phyloP scores from a whole-genome alignment of 2,113 vertebrate species.

The Heliornis fulica region DNA sequence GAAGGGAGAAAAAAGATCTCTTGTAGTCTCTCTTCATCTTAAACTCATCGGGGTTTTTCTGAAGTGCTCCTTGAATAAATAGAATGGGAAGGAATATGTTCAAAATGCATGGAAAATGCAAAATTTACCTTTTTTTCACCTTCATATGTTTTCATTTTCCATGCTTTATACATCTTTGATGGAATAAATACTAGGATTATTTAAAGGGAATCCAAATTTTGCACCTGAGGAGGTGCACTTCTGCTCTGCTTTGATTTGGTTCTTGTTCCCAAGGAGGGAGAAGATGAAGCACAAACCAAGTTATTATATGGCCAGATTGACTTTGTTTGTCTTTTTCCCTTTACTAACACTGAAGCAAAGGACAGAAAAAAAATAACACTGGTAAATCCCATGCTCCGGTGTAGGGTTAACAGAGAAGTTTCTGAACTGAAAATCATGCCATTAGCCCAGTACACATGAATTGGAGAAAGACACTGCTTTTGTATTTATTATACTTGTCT shows the following conservation, averaged over 20 bases:
- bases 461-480: not conserved
- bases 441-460: not conserved
- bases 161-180: not conserved
- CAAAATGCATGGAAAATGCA: accelerated
- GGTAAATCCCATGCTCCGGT: not conserved
- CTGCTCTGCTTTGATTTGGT: not conserved
- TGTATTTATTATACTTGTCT: not conserved
- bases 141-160: not conserved
- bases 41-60: not conserved
- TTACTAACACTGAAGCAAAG: not conserved
- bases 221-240: not conserved
- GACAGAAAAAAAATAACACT: not conserved
- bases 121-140: accelerated
- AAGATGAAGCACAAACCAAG: not conserved
- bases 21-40: not conserved
- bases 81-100: not conserved
- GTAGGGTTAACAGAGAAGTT: not conserved
- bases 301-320: not conserved
- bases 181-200: not conserved
- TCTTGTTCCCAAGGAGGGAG: not conserved
- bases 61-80: not conserved
- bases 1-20: not conserved
- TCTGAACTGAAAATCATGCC: not conserved
- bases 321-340: not conserved
- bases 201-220: not conserved